phyloP scores from a whole-genome alignment of 2,888 invertebrate species.

The Limnephilus auricula region DNA sequence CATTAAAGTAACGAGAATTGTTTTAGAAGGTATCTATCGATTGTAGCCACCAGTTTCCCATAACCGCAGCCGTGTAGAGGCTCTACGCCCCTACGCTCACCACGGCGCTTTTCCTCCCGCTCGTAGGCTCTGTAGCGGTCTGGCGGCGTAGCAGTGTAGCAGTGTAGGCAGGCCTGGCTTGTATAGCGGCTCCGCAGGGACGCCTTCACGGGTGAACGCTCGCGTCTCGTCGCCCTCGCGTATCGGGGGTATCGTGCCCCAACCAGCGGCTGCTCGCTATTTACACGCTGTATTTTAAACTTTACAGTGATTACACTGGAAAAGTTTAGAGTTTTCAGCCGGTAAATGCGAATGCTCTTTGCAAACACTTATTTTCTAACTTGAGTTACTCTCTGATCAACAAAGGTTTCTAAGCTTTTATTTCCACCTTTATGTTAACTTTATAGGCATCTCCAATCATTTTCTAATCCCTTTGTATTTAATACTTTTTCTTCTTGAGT shows the following conservation, averaged over 20 bases:
- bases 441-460: neutral
- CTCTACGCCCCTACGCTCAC: neutral
- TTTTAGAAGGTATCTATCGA: conserved; percentile 2
- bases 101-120: neutral
- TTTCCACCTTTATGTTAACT: neutral
- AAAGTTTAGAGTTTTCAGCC: conserved; percentile 2
- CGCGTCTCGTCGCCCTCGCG: neutral
- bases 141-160: neutral
- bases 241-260: conserved; percentile 5
- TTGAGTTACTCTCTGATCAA: neutral
- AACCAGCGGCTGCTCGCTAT: neutral
- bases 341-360: neutral
- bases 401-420: neutral
- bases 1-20: neutral
- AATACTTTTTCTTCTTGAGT: too few relatives aligned
- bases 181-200: conserved; percentile 5
- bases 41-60: neutral
- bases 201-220: conserved; percentile 35
- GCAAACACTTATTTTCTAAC: neutral
- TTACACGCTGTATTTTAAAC: neutral
- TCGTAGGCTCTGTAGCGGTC: neutral
- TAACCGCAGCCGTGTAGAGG: neutral
- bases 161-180: neutral
- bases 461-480: neutral
- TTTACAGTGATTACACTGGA: neutral